Conservation (phyloP, 2,113 vertebrate species). For the Cyphomyrus plagiostoma region DNA sequence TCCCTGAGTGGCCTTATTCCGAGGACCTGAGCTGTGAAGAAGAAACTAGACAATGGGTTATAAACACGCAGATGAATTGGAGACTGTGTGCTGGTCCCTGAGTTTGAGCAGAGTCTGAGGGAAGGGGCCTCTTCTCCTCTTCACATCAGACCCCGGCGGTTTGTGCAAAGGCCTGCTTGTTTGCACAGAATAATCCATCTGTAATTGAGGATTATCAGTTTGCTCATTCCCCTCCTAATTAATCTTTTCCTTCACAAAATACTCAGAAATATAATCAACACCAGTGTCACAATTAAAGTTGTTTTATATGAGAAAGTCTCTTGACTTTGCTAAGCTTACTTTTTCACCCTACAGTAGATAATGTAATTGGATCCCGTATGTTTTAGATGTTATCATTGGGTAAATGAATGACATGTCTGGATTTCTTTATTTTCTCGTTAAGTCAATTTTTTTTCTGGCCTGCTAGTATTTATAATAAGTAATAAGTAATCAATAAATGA, state of each 20-base stretch:
- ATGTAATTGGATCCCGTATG: background rate
- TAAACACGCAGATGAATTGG: background rate
- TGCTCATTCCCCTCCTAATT: background rate
- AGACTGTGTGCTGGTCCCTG: background rate
- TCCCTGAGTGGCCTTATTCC: background rate
- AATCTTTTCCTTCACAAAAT: background rate
- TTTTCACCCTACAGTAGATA: background rate
- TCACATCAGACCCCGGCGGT: background rate
- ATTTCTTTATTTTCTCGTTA: background rate
- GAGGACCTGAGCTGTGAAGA: background rate
- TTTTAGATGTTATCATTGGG: background rate
- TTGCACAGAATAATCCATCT: background rate
- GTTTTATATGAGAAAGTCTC: background rate
- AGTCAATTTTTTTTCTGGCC: background rate
- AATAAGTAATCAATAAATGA: background rate
- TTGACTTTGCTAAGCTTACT: background rate
- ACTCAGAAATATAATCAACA: background rate
- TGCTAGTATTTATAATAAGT: background rate
- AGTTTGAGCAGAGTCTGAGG: background rate
- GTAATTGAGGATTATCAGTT: constrained; percentile 2
- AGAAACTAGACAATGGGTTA: background rate
- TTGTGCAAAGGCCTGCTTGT: background rate
- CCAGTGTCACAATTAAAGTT: background rate
- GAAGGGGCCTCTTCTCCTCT: background rate
- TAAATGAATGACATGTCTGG: background rate